Conservation (phyloP, 2,113 vertebrate genomes). For the Pteropus alecto region DNA sequence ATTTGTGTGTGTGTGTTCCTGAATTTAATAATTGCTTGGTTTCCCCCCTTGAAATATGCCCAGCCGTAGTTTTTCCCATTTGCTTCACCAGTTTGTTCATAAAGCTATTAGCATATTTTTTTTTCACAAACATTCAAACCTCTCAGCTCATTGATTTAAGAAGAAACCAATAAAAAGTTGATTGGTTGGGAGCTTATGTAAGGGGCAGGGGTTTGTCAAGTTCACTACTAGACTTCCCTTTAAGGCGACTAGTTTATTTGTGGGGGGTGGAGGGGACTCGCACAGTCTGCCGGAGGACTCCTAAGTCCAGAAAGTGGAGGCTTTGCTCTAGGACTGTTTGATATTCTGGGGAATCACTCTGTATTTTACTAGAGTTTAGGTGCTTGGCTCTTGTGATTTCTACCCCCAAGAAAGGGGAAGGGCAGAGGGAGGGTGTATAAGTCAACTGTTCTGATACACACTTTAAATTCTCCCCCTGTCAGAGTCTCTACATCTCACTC, state of each 20-base stretch:
- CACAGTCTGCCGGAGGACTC: background rate
- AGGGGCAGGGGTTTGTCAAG: background rate
- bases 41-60: background rate
- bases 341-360: background rate
- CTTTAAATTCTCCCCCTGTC: background rate
- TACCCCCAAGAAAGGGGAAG: background rate
- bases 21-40: constrained; percentile 30
- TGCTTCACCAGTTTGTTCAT: background rate
- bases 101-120: background rate
- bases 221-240: background rate
- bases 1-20: background rate
- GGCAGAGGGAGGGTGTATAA: background rate
- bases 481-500: background rate
- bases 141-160: constrained; percentile 11
- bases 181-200: background rate
- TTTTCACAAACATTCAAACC: background rate
- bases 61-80: background rate
- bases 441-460: background rate
- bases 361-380: background rate
- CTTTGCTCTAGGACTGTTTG: constrained; percentile 3
- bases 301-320: background rate
- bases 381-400: background rate
- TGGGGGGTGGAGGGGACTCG: no score
- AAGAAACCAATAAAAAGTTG: background rate
- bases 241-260: background rate